A percentile compares a stretch with the other conserved stretches of the same genome.
Conservation (phyloP, 2,888 invertebrate species). For the Labia minor region DNA sequence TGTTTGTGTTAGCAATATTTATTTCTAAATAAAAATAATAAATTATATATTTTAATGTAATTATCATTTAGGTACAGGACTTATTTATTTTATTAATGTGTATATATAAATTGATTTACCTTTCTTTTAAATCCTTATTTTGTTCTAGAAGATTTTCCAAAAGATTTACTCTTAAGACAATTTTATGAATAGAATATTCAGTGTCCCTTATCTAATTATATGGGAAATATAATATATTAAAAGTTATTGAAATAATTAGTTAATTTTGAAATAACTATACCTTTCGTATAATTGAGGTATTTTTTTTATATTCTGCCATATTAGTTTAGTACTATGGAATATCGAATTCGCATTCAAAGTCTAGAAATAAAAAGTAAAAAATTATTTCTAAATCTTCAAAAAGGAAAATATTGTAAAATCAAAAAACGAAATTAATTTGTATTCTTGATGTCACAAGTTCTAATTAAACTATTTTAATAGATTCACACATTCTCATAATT, state of each 20-base stretch:
- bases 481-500: too few relatives aligned
- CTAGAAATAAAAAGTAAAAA: too few relatives aligned
- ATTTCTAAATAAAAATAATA: background rate
- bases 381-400: too few relatives aligned
- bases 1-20: too few relatives aligned
- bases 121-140: background rate
- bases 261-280: background rate
- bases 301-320: background rate
- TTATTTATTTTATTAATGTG: background rate
- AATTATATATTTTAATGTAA: too few relatives aligned
- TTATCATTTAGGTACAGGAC: conserved; percentile 8
- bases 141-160: background rate
- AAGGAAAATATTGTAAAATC: too few relatives aligned
- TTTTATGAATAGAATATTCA: background rate
- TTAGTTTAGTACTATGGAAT: too few relatives aligned
- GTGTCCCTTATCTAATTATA: background rate
- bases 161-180: background rate
- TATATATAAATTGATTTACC: background rate
- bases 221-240: background rate
- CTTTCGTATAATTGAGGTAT: background rate
- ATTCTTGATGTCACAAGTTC: too few relatives aligned
- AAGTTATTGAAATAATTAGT: too few relatives aligned
- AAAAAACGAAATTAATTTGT: too few relatives aligned
- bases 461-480: too few relatives aligned
- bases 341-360: too few relatives aligned